Percentiles rank a stretch among this genome's conserved stretches.
phyloP scores from a whole-genome alignment of 2,797 vertebrate species.

The Geotrypetes seraphini region DNA sequence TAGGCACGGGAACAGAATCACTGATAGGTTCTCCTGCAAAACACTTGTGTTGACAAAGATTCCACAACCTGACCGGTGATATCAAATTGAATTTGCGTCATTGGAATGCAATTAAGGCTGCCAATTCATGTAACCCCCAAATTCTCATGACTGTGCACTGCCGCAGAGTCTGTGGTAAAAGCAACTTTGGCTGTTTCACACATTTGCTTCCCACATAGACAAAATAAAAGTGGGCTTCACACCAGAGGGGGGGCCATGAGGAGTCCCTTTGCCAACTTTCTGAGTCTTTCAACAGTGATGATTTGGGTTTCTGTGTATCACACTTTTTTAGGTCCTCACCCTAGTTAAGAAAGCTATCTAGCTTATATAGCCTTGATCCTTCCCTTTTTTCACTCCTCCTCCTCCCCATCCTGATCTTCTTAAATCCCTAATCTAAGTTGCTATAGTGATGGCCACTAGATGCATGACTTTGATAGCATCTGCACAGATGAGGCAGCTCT shows the following conservation, averaged over 20 bases:
- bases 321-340: no score
- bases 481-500: not conserved
- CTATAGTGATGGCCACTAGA: not conserved
- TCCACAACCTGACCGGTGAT: not conserved
- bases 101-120: not conserved
- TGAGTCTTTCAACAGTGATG: no score
- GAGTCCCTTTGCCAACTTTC: no score
- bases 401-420: not conserved
- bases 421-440: not conserved
- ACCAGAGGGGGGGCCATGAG: no score
- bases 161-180: constrained; percentile 2
- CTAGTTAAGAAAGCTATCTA: no score
- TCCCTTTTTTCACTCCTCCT: not conserved
- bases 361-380: rapidly evolving
- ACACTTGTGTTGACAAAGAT: constrained; percentile 15
- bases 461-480: no score
- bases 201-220: constrained; percentile 25
- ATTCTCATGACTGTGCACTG: constrained; percentile 1
- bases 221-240: constrained; percentile 18
- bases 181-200: constrained; percentile 4
- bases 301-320: no score
- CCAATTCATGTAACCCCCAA: not conserved
- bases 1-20: not conserved
- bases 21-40: constrained; percentile 23
- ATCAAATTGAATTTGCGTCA: constrained; percentile 30